phyloP scores from a whole-genome alignment of 2,888 invertebrate genomes.

The Noctuana brunneofusca region DNA sequence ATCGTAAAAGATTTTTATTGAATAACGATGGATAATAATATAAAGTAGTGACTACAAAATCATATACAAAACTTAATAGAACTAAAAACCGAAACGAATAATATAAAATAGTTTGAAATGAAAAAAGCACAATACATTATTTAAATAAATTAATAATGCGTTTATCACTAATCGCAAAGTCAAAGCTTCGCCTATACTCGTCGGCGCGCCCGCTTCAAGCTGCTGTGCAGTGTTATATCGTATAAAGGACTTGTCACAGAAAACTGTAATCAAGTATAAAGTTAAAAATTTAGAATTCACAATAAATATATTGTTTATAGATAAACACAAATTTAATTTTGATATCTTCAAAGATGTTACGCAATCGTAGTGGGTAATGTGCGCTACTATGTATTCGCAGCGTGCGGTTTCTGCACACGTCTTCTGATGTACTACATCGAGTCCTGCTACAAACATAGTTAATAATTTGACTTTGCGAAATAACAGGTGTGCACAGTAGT shows the following conservation, averaged over 20 bases:
- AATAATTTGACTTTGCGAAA: too few species aligned
- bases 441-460: too few species aligned
- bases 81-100: not conserved
- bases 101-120: not conserved
- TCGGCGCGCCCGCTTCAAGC: conserved; percentile 1
- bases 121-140: not conserved
- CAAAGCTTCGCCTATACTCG: conserved; percentile 7
- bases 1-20: not conserved
- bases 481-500: too few species aligned
- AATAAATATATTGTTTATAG: too few species aligned
- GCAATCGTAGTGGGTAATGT: too few species aligned
- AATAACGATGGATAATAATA: not conserved
- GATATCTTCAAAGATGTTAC: too few species aligned
- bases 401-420: too few species aligned
- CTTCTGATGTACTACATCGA: too few species aligned
- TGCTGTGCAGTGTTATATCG: not conserved
- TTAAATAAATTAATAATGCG: conserved; percentile 9
- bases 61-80: not conserved
- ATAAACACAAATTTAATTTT: too few species aligned
- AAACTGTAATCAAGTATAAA: too few species aligned
- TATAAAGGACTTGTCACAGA: not conserved
- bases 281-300: not conserved
- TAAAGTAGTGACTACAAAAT: conserved; percentile 14
- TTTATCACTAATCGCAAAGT: not conserved
- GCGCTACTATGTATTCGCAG: too few species aligned